Percentiles rank a stretch among this genome's conserved stretches.
Conservation (phyloP, 2,113 vertebrate genomes). For the Alligator sinensis region DNA sequence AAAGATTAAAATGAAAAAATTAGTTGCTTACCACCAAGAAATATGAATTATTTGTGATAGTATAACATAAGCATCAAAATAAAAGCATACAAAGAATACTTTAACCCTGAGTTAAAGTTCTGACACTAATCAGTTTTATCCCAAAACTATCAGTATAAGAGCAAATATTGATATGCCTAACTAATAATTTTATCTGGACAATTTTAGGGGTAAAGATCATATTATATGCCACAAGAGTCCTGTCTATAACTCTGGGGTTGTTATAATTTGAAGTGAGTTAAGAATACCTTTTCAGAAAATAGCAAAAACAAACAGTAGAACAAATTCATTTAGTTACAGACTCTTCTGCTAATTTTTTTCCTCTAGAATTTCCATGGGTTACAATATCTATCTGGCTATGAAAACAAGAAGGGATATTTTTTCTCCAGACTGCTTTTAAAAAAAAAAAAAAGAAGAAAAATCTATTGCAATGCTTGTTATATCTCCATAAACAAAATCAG, state of each 20-base stretch:
- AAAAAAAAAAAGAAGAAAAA: neutral
- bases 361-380: neutral
- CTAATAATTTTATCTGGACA: neutral
- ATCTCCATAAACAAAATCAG: neutral
- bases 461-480: neutral
- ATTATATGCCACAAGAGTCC: neutral
- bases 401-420: neutral
- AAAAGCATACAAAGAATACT: neutral
- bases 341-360: neutral
- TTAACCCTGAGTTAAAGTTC: neutral
- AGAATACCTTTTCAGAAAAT: neutral
- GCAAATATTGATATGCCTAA: neutral
- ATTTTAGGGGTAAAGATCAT: neutral
- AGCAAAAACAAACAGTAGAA: neutral
- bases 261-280: neutral
- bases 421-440: neutral
- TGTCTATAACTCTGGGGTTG: neutral
- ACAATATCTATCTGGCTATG: neutral
- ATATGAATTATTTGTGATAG: neutral
- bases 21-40: neutral
- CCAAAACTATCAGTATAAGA: neutral
- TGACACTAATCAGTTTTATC: neutral
- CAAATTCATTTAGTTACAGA: neutral
- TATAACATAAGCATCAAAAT: neutral
- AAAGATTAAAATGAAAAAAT: slow-evolving; percentile 25